Evolutionary conservation across 2,113 vertebrate species (phyloP).

Genomic region (Neogobius melanostomus): DNA sequence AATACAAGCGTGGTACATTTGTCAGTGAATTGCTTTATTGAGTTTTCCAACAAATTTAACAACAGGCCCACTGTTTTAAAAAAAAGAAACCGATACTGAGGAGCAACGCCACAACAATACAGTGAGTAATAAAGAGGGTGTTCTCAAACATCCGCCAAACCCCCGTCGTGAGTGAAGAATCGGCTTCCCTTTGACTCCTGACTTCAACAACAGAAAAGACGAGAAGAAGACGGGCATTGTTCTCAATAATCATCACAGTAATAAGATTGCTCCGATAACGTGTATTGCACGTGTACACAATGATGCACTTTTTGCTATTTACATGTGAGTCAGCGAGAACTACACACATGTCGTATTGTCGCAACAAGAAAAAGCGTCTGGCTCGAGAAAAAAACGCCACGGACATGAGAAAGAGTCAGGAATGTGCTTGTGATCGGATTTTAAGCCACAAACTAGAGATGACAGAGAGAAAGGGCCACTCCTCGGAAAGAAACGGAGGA

Average conservation of each 20-base stretch:
- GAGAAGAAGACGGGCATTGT: constrained; percentile 58
- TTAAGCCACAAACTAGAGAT: constrained; percentile 33
- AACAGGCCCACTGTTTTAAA: constrained; percentile 66
- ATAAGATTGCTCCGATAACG: constrained; percentile 77
- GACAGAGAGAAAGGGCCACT: background rate
- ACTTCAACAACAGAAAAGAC: constrained; percentile 42
- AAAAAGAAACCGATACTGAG: constrained; percentile 61
- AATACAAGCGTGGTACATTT: background rate
- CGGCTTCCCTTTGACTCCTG: constrained; percentile 64
- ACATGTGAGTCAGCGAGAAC: constrained; percentile 73
- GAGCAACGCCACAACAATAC: constrained; percentile 64
- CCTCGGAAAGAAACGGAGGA: constrained; percentile 11
- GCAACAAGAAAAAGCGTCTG: constrained; percentile 69
- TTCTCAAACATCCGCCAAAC: constrained; percentile 59
- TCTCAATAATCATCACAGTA: constrained; percentile 78
- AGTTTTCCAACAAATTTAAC: constrained; percentile 73
- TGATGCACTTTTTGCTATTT: constrained; percentile 72
- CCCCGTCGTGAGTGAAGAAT: constrained; percentile 43
- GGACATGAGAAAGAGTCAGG: constrained; percentile 61
- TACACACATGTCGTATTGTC: constrained; percentile 58
- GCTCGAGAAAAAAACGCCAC: constrained; percentile 46
- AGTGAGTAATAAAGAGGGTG: constrained; percentile 57
- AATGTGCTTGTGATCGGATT: constrained; percentile 76
- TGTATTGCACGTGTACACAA: constrained; percentile 81
- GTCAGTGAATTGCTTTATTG: constrained; percentile 76